phyloP scores from a whole-genome alignment of 2,797 vertebrate species.

The Orestias chungarensis region DNA sequence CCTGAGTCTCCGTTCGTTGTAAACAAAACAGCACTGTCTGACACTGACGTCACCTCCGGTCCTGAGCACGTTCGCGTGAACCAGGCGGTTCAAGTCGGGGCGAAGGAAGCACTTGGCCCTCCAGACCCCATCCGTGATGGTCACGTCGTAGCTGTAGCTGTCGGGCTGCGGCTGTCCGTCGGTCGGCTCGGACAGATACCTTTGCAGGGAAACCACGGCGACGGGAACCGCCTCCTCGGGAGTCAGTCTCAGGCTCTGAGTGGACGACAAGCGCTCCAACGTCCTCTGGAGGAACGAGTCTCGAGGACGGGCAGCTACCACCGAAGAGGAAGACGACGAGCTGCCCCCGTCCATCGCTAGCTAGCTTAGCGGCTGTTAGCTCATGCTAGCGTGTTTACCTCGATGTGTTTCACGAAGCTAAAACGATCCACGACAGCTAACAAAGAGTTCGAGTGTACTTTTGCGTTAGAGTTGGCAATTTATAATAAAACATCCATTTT shows the following conservation, averaged over 20 bases:
- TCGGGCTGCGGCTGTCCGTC: conserved; percentile 25
- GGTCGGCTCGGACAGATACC: conserved; percentile 76
- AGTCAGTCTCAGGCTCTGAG: conserved; percentile 58
- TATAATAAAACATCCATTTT: background rate
- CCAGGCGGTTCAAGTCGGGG: conserved; percentile 72
- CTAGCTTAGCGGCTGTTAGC: background rate
- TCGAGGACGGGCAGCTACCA: background rate
- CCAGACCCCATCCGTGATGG: conserved; percentile 80
- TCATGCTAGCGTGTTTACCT: conserved; percentile 26
- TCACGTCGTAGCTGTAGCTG: conserved; percentile 86
- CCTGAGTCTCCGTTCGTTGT: conserved; percentile 82
- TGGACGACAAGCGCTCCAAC: conserved; percentile 61
- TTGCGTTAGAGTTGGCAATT: background rate
- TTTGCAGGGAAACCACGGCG: conserved; percentile 81
- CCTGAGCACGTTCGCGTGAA: conserved; percentile 80
- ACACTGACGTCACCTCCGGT: conserved; percentile 78
- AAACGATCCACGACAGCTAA: background rate
- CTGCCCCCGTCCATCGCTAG: conserved; percentile 54
- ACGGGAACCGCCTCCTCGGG: conserved; percentile 61
- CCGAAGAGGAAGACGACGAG: conserved; percentile 40
- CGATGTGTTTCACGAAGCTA: background rate
- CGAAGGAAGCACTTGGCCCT: conserved; percentile 80
- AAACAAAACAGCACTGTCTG: conserved; percentile 79
- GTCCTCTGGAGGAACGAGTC: conserved; percentile 61
- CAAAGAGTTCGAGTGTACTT: background rate